Percentiles rank a stretch among this genome's conserved stretches.
Conservation (phyloP, 2,113 vertebrate genomes). For the Poeciliopsis retropinna region DNA sequence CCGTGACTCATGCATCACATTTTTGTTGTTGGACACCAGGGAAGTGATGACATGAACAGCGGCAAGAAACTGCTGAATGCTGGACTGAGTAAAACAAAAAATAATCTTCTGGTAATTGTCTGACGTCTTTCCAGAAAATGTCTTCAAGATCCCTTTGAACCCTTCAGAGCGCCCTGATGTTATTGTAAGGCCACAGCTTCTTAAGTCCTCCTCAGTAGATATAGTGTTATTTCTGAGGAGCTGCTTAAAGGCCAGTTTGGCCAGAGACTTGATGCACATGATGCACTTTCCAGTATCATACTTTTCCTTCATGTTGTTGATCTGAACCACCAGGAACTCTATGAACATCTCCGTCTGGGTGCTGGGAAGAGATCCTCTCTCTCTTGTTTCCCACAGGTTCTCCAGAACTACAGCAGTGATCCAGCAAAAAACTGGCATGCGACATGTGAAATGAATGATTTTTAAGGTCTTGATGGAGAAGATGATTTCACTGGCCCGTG, state of each 20-base stretch:
- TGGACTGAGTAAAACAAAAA: too few relatives aligned
- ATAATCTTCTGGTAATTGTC: too few relatives aligned
- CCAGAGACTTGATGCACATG: not conserved
- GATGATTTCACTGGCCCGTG: not conserved
- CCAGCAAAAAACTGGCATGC: not conserved
- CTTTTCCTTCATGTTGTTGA: not conserved
- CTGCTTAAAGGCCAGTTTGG: not conserved
- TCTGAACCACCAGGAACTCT: not conserved
- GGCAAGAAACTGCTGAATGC: too few relatives aligned
- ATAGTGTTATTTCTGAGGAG: not conserved
- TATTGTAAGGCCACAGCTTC: not conserved
- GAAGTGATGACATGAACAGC: too few relatives aligned
- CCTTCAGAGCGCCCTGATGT: not conserved
- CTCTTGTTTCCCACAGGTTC: not conserved
- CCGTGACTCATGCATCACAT: too few relatives aligned
- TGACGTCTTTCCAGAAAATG: not conserved
- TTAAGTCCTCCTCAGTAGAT: not conserved
- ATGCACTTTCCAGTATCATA: not conserved
- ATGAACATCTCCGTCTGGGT: not conserved
- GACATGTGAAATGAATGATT: not conserved
- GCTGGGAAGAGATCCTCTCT: not conserved
- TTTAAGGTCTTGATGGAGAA: not conserved
- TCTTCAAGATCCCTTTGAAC: not conserved
- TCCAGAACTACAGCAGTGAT: not conserved
- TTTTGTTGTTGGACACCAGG: too few relatives aligned